Base-by-base conservation (phyloP, 2,797 vertebrate species). In the Pantherophis vulpinus region DNA sequence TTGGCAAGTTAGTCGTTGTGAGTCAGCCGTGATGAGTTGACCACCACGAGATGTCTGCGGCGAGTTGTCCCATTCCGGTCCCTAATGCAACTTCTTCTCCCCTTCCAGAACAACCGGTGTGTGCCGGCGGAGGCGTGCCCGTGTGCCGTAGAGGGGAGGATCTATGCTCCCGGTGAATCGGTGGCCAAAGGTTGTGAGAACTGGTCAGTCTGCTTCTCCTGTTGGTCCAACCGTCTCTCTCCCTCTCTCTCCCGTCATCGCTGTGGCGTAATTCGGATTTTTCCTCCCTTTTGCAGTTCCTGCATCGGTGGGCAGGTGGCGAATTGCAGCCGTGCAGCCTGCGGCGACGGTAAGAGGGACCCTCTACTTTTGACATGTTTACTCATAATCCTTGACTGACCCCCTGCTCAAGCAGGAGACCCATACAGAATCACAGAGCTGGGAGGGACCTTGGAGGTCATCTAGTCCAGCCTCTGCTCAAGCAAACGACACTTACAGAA, bases 151-250 rank as follows among this genome's bases (percentile, higher is more conserved):
- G 93, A 97, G 1, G 98, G 98, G 9, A 95, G 95, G 86, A 97
- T 97, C 74, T 96, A 98, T 83, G 88, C 96, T 7, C 97, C 98
- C 0, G 98, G 98, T 93, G 97, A 98, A 6, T 61, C 32, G 0
- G 97, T 98, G 55, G 58, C 95, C 56, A 95, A 59, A 47, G 97
- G 97, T 51, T 99, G 99, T 93, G 98, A 98, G 95, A 99, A 98
- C 95, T 99, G 98, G 98, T 98, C 93, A 96, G 97, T 95, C 1
- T 2, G 25, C 11, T 8, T 12, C 12, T n/a, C 11, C 32, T 4
- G 8, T n/a, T 1, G 0, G 4, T 3, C n/a, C 29, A 0, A 4
- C 54, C 0, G 2, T 54, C 1, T 10, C 10, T 37, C 37, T 37
- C 37, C 3, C 5, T 47, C 47, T 47, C 1, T 0, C 2, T 2